phyloP scores from a whole-genome alignment of 2,888 invertebrate genomes.

The Maniola hyperantus region DNA sequence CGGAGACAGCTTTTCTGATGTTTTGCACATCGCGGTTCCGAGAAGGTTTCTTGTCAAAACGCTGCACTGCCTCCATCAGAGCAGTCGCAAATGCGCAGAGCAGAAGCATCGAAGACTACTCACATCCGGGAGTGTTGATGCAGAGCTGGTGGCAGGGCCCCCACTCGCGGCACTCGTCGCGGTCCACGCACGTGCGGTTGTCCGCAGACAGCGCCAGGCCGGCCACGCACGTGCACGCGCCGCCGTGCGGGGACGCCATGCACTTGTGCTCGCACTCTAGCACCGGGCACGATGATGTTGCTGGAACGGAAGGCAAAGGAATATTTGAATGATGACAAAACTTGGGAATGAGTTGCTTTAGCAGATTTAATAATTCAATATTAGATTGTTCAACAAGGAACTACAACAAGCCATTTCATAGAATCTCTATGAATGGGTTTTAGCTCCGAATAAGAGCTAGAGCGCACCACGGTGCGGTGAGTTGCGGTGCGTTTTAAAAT shows the following conservation, averaged over 20 bases:
- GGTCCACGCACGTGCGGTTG: slow-evolving; percentile 94
- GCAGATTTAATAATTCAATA: too few relatives aligned
- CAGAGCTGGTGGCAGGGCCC: slow-evolving; percentile 98
- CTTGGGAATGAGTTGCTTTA: too few relatives aligned
- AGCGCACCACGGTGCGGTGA: too few relatives aligned
- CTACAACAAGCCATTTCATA: too few relatives aligned
- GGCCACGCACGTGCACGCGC: slow-evolving; percentile 93
- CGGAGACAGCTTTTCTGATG: too few relatives aligned
- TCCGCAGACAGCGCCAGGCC: slow-evolving; percentile 92
- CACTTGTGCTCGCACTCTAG: slow-evolving; percentile 96
- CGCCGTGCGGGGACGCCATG: slow-evolving; percentile 94
- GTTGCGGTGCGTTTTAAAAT: too few relatives aligned
- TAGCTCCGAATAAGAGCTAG: too few relatives aligned
- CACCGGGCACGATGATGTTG: slow-evolving; percentile 90
- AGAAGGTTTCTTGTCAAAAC: background rate
- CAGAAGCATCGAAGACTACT: slow-evolving; percentile 41
- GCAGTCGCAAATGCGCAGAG: background rate
- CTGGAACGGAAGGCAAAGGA: slow-evolving; percentile 69
- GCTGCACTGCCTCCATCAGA: background rate
- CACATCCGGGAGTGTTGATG: slow-evolving; percentile 90
- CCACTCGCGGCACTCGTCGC: slow-evolving; percentile 96
- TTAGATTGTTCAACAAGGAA: too few relatives aligned
- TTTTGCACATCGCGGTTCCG: too few relatives aligned
- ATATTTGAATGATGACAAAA: background rate
- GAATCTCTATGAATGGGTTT: too few relatives aligned